Base-by-base conservation (phyloP, 2,888 invertebrate species). In the Oscheius onirici region DNA sequence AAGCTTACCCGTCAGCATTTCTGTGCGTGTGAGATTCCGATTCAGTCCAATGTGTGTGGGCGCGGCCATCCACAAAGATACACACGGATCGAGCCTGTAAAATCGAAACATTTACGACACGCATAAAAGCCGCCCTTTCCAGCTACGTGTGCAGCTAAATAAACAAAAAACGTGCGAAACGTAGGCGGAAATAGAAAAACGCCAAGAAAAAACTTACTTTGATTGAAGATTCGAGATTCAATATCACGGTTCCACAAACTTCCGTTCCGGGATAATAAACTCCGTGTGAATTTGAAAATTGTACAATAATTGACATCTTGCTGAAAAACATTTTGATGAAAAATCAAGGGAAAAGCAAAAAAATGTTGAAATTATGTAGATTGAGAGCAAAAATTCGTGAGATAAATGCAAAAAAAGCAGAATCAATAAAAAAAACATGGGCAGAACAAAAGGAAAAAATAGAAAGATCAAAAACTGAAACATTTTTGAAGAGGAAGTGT, bases 261-360 rank as follows among this genome's bases (percentile, higher is more conserved):
- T 57, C 68, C 2, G 57, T 58, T 22, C 68, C 68, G 2, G 68
- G 68, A 57, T 68, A 68, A 26, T 34, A 55, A 11, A 68, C 68
- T 15, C 57, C 57, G 11, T 28, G 17, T 17, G 55, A 44, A 34
- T 68, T 68, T 24, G 43, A 22, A 46, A 68, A 68, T 34, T 44
- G 44, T 15, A 68, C 46, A n/a, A 10, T 10, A 22, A 68, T 68
- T 43, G 57, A 68, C 55, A 57, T 57, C 28, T 46, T 52, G 22
- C 20, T 34, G 34, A 8, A 34, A 34, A 34, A 34, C 34, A 34
- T 34, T 34, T 34, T 34, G 34, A 8, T 34, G 3, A 34, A 34
- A 34, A 34, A 6, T 34, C 3, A 34, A 34, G 8, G 8, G 34
- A 49, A 49, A 49, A 49, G 17, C 20, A 20, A 49, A 6, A 17